Conservation (phyloP, 2,888 invertebrate genomes). For the Halictus quadricinctus region DNA sequence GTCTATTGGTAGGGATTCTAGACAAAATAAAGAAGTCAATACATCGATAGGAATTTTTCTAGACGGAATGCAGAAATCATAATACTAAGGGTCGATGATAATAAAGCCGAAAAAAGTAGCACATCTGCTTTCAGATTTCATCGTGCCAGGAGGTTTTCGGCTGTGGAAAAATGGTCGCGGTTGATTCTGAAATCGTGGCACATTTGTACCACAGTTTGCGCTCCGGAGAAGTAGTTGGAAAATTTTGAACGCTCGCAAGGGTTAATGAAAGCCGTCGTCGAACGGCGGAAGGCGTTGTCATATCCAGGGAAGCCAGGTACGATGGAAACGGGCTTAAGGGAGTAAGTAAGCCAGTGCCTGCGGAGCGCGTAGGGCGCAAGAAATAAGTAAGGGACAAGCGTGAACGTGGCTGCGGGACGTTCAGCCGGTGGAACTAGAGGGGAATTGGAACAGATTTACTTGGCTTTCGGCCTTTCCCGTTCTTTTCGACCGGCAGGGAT, state of each 20-base stretch:
- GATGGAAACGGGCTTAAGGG: conserved; percentile 54
- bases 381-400: conserved; percentile 62
- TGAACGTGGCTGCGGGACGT: conserved; percentile 50
- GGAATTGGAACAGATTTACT: conserved; percentile 73
- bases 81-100: too few species aligned
- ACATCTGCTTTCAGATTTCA: background rate
- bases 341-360: conserved; percentile 50
- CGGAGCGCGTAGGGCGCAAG: conserved; percentile 27
- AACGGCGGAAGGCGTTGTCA: conserved; percentile 29
- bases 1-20: too few species aligned
- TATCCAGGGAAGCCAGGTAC: conserved; percentile 16
- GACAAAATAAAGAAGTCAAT: too few species aligned
- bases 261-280: conserved; percentile 51
- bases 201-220: conserved; percentile 19
- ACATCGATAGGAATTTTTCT: background rate
- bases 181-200: conserved; percentile 8
- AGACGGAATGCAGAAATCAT: too few species aligned
- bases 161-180: background rate
- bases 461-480: conserved; percentile 60
- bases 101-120: too few species aligned
- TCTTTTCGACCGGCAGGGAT: conserved; percentile 35
- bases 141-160: background rate
- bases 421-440: conserved; percentile 45
- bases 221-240: conserved; percentile 17
- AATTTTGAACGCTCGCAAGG: conserved; percentile 30